A percentile compares a stretch with the other conserved stretches of the same genome.
These are phyloP conservation scores for Australoheros scitulus DNA, from an alignment of 2,113 vertebrate species.

Conservation along the genomic window DNA sequence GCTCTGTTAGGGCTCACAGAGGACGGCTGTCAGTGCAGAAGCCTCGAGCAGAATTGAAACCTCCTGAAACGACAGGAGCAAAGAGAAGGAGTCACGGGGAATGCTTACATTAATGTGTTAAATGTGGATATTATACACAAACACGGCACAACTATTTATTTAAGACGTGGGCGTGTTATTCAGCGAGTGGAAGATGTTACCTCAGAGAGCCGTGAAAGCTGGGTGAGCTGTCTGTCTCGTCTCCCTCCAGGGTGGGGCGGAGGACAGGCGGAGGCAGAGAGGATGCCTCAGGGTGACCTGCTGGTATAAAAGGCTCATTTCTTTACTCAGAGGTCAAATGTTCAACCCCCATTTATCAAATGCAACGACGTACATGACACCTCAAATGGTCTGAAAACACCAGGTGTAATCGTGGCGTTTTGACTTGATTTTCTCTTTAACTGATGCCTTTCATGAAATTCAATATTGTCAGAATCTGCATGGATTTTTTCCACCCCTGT, in stretches of 20 bases:
- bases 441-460: constrained; percentile 30
- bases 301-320: constrained; percentile 13
- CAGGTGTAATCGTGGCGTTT: constrained; percentile 30
- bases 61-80: constrained; percentile 46
- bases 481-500: constrained; percentile 35
- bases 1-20: constrained; percentile 50
- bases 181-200: constrained; percentile 65
- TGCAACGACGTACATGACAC: constrained; percentile 10
- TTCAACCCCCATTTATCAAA: constrained; percentile 1
- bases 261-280: constrained; percentile 18
- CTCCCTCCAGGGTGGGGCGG: constrained; percentile 53
- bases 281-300: constrained; percentile 16
- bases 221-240: constrained; percentile 56
- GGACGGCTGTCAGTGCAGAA: constrained; percentile 52
- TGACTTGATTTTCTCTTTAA: constrained; percentile 48
- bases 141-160: constrained; percentile 52
- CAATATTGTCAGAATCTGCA: constrained; percentile 28
- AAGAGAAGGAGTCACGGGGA: constrained; percentile 41
- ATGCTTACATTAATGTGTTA: constrained; percentile 35
- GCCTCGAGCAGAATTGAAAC: constrained; percentile 45
- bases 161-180: constrained; percentile 36
- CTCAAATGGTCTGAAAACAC: constrained; percentile 12
- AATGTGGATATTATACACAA: constrained; percentile 53
- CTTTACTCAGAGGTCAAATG: background rate
- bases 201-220: constrained; percentile 33